Base-by-base conservation (phyloP, 2,888 invertebrate genomes). In the Heteromurus nitidus region DNA sequence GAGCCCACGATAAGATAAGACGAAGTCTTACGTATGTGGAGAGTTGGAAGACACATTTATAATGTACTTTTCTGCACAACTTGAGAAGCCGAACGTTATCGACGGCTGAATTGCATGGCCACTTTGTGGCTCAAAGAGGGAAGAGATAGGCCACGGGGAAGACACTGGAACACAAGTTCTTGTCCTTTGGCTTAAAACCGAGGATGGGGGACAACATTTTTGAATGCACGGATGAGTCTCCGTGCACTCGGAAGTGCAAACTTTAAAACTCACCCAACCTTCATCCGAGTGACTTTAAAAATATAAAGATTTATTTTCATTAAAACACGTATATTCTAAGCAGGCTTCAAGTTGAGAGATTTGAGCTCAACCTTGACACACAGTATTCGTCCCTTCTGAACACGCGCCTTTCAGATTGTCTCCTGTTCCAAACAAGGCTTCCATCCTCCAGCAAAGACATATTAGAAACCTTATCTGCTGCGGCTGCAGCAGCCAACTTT, bases 181-280 rank as follows among this genome's bases (percentile, higher is more conserved):
- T 1, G 18, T 26, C n/a, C 24, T 42, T 3, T 16, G 55, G 16
- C 69, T 36, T 9, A 76, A 47, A 11, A 69, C 36, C 22, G 72
- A 16, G 7, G 24, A 65, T 16, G 36, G 64, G 30, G 53, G 80
- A 50, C 83, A 83, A 24, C 83, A 83, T 55, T 83, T 83, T 13
- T 64, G 20, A 13, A 83, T 58, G 28, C 80, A 76, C 0, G 67
- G 70, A 24, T 16, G 24, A 11, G n/a, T 24, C 1, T 28, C 42
- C 7, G 70, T 67, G 50, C 70, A 64, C 0, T n/a, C 44, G 20
- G 80, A 53, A 58, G 24, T 55, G 44, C 83, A 81, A n/a, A 77
- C 58, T 42, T 75, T 70, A 20, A 82, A 84, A 2, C 31, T 72
- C 3, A 69, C 53, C 67, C 58, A 65, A 1, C 20, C 50, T 18